Percentiles rank a stretch among this genome's conserved stretches.
Conservation (phyloP, 1,140 invertebrate species). For the Drosophila ogumai region DNA sequence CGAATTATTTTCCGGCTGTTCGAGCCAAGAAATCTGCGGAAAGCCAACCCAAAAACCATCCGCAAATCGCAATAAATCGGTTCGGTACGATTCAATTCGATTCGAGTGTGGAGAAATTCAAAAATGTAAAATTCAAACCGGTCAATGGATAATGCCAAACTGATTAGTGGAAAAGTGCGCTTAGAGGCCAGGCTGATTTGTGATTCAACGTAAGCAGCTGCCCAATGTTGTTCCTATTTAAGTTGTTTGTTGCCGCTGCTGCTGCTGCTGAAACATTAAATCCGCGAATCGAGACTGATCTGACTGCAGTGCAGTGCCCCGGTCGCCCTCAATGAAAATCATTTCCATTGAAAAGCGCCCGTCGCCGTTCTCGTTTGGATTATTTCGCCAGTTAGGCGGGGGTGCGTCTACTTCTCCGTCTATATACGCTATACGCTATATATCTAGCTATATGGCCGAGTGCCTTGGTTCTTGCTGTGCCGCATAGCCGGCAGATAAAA, state of each 20-base stretch:
- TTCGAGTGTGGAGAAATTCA: background rate
- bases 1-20: slow-evolving; percentile 41
- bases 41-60: slow-evolving; percentile 10
- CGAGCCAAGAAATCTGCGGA: slow-evolving; percentile 18
- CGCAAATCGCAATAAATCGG: background rate
- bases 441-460: slow-evolving; percentile 1
- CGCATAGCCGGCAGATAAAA: slow-evolving; percentile 64
- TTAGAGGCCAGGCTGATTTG: background rate
- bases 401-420: slow-evolving; percentile 23
- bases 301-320: slow-evolving; percentile 17
- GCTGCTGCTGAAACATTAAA: slow-evolving; percentile 14
- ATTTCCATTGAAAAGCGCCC: slow-evolving; percentile 55
- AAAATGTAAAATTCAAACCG: background rate
- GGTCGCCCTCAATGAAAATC: slow-evolving; percentile 49
- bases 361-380: slow-evolving; percentile 60
- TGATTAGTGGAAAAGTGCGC: slow-evolving; percentile 28
- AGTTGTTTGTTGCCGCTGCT: slow-evolving; percentile 53
- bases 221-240: slow-evolving; percentile 16
- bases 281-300: slow-evolving; percentile 21
- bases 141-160: slow-evolving; percentile 13
- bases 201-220: slow-evolving; percentile 41
- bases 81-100: slow-evolving; percentile 6
- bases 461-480: slow-evolving; percentile 17
- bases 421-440: slow-evolving; percentile 13
- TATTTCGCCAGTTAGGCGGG: slow-evolving; percentile 36